Conservation (phyloP, 1,140 invertebrate species). For the Anagrus nilaparvatae region DNA sequence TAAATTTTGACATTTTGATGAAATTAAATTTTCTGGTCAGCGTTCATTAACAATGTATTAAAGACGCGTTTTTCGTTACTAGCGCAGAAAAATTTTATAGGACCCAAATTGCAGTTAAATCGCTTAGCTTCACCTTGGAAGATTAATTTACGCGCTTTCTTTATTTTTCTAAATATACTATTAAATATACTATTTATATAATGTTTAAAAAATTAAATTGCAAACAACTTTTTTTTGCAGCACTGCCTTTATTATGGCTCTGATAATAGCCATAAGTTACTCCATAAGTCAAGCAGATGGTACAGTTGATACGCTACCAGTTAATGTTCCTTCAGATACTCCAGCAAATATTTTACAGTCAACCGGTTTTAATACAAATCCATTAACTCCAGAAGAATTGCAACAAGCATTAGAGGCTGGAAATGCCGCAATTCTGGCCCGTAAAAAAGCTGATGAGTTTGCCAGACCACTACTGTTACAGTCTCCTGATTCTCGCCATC, state of each 20-base stretch:
- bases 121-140: too few species aligned
- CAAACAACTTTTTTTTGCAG: slow-evolving; percentile 37
- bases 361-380: slow-evolving; percentile 1
- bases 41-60: too few species aligned
- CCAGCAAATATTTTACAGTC: slow-evolving; percentile 19
- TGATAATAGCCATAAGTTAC: slow-evolving; percentile 46
- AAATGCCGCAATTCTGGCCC: slow-evolving; percentile 43
- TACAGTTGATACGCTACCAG: slow-evolving; percentile 13
- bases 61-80: too few species aligned
- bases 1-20: too few species aligned
- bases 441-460: slow-evolving; percentile 44
- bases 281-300: slow-evolving; percentile 34
- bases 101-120: too few species aligned
- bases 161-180: too few species aligned
- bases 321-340: slow-evolving; percentile 5
- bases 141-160: too few species aligned
- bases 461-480: slow-evolving; percentile 40
- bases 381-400: slow-evolving; percentile 23
- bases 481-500: slow-evolving; percentile 57
- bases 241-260: slow-evolving; percentile 35
- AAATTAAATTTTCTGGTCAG: too few species aligned
- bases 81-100: too few species aligned
- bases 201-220: too few species aligned
- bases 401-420: slow-evolving; percentile 43
- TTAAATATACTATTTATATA: too few species aligned